phyloP scores from a whole-genome alignment of 2,888 invertebrate species.

The Anoplius nigerrimus region DNA sequence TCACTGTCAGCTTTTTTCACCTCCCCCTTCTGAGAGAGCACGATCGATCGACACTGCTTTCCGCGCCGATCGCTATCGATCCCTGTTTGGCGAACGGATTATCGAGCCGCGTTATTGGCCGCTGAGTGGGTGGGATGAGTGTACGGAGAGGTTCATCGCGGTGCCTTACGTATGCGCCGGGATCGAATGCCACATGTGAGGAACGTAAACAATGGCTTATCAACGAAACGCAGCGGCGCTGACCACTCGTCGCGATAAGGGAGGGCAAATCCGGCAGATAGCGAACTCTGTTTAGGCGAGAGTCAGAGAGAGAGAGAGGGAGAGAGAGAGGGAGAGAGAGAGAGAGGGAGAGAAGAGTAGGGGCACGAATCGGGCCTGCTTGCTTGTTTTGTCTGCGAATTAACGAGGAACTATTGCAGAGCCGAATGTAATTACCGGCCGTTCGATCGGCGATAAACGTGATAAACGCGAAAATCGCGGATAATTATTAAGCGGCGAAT shows the following conservation, averaged over 20 bases:
- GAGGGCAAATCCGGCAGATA: not conserved
- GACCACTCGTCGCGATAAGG: conserved; percentile 9
- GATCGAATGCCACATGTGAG: conserved; percentile 27
- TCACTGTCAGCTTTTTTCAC: too few species aligned
- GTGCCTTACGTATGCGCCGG: conserved; percentile 24
- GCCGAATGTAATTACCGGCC: not conserved
- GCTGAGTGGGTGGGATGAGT: too few species aligned
- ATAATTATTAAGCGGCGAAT: too few species aligned
- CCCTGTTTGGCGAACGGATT: too few species aligned
- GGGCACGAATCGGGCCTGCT: too few species aligned
- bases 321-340: not conserved
- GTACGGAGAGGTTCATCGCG: too few species aligned
- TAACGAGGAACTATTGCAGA: conserved; percentile 6
- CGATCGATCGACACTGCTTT: too few species aligned
- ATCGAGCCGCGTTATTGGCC: too few species aligned
- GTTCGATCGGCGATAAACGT: conserved; percentile 1
- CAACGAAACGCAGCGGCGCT: conserved; percentile 44
- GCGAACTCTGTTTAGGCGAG: not conserved
- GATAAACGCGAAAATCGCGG: not conserved
- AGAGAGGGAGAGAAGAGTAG: too few species aligned
- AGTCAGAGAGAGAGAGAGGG: not conserved
- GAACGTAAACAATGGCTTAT: conserved; percentile 53
- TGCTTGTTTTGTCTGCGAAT: too few species aligned
- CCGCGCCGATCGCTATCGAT: too few species aligned
- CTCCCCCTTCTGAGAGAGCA: too few species aligned